phyloP scores from a whole-genome alignment of 1,140 invertebrate species.

The Brachionus sp. region DNA sequence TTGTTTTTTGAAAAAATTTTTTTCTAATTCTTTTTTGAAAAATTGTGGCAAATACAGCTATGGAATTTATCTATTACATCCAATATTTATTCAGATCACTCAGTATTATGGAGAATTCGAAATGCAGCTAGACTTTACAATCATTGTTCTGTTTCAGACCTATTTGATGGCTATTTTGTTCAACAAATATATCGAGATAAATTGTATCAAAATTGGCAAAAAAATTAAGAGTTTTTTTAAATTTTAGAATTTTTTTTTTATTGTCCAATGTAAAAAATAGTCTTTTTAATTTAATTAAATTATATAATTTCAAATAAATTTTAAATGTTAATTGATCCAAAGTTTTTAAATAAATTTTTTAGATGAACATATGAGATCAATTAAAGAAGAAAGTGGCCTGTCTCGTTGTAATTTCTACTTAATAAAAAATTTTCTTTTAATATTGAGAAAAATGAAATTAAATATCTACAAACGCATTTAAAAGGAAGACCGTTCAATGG shows the following conservation, averaged over 20 bases:
- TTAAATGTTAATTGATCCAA: no score
- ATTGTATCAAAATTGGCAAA: neutral
- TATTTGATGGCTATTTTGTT: neutral
- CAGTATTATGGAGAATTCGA: neutral
- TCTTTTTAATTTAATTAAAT: neutral
- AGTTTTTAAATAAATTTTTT: no score
- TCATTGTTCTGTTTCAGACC: neutral
- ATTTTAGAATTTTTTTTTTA: neutral
- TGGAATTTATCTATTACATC: conserved; percentile 17
- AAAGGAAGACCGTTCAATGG: no score
- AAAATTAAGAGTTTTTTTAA: neutral
- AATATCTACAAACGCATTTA: no score
- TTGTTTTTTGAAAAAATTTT: neutral
- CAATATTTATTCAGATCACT: conserved; percentile 23
- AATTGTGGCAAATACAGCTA: conserved; percentile 24
- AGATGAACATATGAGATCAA: no score
- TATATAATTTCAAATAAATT: neutral
- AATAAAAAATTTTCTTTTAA: no score
- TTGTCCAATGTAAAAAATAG: no score
- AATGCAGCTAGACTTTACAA: conserved; percentile 14
- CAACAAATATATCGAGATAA: neutral
- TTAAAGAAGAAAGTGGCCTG: no score
- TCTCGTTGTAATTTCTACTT: no score
- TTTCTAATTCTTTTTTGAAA: neutral
- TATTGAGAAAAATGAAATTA: no score